phyloP scores from a whole-genome alignment of 1,140 invertebrate species.

The Bombus soroeensis region DNA sequence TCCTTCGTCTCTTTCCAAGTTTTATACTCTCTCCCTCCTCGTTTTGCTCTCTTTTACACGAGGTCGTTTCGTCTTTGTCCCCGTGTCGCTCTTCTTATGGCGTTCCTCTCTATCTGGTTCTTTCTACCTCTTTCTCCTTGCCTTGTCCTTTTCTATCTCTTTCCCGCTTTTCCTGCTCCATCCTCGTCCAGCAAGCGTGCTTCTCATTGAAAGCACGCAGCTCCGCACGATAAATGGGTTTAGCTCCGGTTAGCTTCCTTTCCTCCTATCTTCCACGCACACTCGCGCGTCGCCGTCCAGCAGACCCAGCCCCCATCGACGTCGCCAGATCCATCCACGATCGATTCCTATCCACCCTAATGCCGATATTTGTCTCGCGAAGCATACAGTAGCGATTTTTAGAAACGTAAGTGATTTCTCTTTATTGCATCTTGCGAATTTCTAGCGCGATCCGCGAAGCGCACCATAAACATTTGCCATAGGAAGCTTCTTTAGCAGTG shows the following conservation, averaged over 20 bases:
- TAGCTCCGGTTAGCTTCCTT: constrained; percentile 71
- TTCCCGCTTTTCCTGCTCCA: constrained; percentile 52
- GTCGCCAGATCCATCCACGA: neutral
- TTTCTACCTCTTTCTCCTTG: constrained; percentile 1
- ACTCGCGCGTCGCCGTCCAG: constrained; percentile 28
- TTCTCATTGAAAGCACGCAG: constrained; percentile 60
- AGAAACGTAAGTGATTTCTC: too few relatives aligned
- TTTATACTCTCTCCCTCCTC: constrained; percentile 22
- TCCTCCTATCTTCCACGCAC: constrained; percentile 68
- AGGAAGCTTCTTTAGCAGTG: too few relatives aligned
- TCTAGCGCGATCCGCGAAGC: too few relatives aligned
- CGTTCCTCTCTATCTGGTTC: neutral
- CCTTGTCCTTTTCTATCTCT: constrained; percentile 46
- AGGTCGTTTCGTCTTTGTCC: constrained; percentile 4
- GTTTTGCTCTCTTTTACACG: constrained; percentile 17
- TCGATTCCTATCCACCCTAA: neutral
- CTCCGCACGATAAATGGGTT: constrained; percentile 69
- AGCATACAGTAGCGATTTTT: too few relatives aligned
- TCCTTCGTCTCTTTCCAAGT: neutral
- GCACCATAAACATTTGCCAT: too few relatives aligned
- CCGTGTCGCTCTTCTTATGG: neutral
- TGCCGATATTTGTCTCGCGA: too few relatives aligned
- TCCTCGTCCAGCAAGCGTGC: constrained; percentile 35
- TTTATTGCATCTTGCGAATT: too few relatives aligned
- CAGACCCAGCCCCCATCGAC: neutral